Evolutionary conservation across 2,797 vertebrate species (phyloP).

Genomic region (Sylvilagus floridanus): DNA sequence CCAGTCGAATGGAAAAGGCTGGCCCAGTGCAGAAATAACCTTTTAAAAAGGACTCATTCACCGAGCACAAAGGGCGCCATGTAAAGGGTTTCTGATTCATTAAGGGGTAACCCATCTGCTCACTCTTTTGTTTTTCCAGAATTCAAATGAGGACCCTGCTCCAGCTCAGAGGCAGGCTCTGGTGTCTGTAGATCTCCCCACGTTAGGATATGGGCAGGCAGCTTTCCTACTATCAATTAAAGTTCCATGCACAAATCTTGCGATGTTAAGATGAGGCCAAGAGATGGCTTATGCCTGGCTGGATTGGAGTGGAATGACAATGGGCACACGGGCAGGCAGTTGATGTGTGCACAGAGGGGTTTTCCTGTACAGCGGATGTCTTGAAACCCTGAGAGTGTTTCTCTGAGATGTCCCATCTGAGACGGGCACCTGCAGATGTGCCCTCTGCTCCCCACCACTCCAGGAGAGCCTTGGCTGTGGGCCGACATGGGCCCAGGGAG

Average conservation of each 20-base stretch:
- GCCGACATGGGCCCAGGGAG: accelerated
- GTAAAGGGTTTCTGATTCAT: slow-evolving; percentile 69
- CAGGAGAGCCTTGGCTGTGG: background rate
- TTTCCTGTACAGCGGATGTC: background rate
- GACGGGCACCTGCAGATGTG: background rate
- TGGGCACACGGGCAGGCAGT: background rate
- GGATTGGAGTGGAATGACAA: slow-evolving; percentile 76
- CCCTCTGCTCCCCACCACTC: background rate
- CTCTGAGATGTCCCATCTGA: background rate
- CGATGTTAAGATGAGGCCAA: slow-evolving; percentile 67
- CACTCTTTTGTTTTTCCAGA: slow-evolving; percentile 42
- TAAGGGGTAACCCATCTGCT: background rate
- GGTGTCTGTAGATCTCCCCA: background rate
- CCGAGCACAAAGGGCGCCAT: slow-evolving; percentile 27
- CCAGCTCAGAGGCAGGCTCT: background rate
- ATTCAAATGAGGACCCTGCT: slow-evolving; percentile 63
- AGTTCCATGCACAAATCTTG: slow-evolving; percentile 18
- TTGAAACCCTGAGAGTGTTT: background rate
- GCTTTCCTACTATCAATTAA: slow-evolving; percentile 72
- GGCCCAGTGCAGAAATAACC: slow-evolving; percentile 71
- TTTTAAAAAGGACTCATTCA: slow-evolving; percentile 75
- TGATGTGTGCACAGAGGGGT: slow-evolving; percentile 45
- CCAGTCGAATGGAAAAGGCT: slow-evolving; percentile 74
- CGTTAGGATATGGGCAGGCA: background rate
- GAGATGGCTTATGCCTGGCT: slow-evolving; percentile 69